Evolutionary conservation across 2,888 invertebrate genomes (phyloP).

Genomic region (Tipula confusa): DNA sequence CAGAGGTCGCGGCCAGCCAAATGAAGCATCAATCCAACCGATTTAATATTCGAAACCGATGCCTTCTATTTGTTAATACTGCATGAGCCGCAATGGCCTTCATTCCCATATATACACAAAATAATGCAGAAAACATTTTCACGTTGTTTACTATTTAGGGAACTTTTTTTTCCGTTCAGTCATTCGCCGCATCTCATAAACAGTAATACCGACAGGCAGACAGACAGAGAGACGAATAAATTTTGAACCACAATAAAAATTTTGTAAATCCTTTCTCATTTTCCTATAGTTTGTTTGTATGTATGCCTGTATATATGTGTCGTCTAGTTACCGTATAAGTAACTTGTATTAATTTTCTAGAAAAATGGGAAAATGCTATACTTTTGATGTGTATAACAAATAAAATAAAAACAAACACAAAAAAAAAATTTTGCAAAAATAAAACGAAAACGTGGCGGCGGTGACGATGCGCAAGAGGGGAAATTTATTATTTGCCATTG

Average conservation of each 20-base stretch:
- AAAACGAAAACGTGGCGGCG: background rate
- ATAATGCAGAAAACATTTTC: no score
- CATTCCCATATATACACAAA: no score
- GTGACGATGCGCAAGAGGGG: background rate
- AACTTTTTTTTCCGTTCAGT: background rate
- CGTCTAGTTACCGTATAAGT: background rate
- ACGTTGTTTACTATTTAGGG: background rate
- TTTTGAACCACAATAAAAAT: background rate
- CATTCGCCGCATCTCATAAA: background rate
- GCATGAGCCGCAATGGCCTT: no score
- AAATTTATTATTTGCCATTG: constrained; percentile 3
- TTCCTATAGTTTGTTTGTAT: background rate
- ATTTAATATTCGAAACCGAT: no score
- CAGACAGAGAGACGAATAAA: background rate
- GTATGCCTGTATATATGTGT: background rate
- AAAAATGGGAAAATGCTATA: background rate
- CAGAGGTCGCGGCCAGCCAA: no score
- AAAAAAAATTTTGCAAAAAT: background rate
- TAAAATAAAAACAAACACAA: background rate
- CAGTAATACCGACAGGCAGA: background rate
- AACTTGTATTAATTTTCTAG: background rate
- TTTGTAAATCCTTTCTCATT: background rate
- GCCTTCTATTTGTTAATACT: no score
- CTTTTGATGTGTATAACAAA: background rate
- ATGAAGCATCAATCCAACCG: no score